phyloP scores from a whole-genome alignment of 2,888 invertebrate species.

The Chymomyza procnemis region DNA sequence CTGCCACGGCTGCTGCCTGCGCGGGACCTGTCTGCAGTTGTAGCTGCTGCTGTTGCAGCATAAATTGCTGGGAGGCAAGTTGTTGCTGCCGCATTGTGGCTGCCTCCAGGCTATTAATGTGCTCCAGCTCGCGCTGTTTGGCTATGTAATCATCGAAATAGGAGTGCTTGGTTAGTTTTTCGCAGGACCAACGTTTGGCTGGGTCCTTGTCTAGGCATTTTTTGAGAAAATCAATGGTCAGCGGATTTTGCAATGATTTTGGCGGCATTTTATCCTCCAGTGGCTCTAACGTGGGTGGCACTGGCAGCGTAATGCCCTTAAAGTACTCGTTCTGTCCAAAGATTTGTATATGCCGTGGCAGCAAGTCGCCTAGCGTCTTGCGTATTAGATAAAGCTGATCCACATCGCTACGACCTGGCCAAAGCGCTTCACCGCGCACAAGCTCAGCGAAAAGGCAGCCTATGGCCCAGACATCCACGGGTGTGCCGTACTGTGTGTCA shows the following conservation, averaged over 20 bases:
- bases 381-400: constrained; percentile 98
- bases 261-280: constrained; percentile 92
- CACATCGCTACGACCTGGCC: constrained; percentile 99
- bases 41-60: constrained; percentile 55
- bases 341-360: constrained; percentile 96
- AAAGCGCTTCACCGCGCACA: constrained; percentile 92
- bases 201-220: constrained; percentile 98
- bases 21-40: constrained; percentile 67
- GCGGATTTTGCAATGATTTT: constrained; percentile 82
- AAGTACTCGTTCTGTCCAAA: constrained; percentile 96
- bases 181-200: constrained; percentile 92
- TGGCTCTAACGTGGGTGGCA: constrained; percentile 91
- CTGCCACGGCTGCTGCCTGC: constrained; percentile 60
- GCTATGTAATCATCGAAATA: constrained; percentile 95
- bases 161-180: constrained; percentile 91
- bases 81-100: constrained; percentile 72
- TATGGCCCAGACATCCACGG: constrained; percentile 98
- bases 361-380: constrained; percentile 94
- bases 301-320: constrained; percentile 93
- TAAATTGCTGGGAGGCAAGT: constrained; percentile 68
- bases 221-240: constrained; percentile 91
- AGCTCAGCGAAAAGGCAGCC: constrained; percentile 94
- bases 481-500: constrained; percentile 93
- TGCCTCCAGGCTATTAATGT: constrained; percentile 75
- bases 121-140: constrained; percentile 84